A percentile compares a stretch with the other conserved stretches of the same genome.
Conservation (phyloP, 1,140 invertebrate genomes). For the Drosophila eugracilis region DNA sequence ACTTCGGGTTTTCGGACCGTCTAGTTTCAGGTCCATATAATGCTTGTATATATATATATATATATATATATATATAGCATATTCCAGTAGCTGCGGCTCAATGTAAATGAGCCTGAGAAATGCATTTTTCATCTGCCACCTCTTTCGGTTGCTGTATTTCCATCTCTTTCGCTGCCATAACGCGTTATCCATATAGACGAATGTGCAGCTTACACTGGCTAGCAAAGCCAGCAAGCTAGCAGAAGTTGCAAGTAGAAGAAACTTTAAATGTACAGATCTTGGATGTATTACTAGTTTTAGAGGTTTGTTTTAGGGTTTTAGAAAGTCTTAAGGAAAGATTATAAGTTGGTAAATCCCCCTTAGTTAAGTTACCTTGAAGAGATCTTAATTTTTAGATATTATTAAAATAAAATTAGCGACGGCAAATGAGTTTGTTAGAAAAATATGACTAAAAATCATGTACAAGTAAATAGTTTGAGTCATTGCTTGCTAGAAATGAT, state of each 20-base stretch:
- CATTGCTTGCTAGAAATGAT: too few relatives aligned
- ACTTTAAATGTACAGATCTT: neutral
- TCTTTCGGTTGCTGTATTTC: neutral
- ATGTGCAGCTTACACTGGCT: conserved; percentile 46
- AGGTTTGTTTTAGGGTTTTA: too few relatives aligned
- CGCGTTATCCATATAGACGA: conserved; percentile 45
- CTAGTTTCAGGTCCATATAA: neutral
- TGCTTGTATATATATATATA: neutral
- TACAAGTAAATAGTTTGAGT: too few relatives aligned
- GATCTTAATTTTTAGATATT: neutral
- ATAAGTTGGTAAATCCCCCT: too few relatives aligned
- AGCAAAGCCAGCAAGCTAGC: too few relatives aligned
- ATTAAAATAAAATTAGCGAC: neutral
- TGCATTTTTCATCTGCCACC: conserved; percentile 36
- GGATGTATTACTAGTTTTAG: too few relatives aligned
- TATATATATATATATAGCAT: conserved; percentile 4
- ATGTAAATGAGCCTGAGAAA: conserved; percentile 82
- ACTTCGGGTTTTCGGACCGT: conserved; percentile 8
- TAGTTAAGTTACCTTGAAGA: too few relatives aligned
- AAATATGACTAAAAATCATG: too few relatives aligned
- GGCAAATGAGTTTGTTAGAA: too few relatives aligned
- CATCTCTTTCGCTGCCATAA: conserved; percentile 41
- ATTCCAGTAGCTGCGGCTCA: conserved; percentile 67
- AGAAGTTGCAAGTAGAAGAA: too few relatives aligned
- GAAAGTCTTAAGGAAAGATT: too few relatives aligned